Base-by-base conservation (phyloP, 2,797 vertebrate genomes). In the Forpus xanthops region DNA sequence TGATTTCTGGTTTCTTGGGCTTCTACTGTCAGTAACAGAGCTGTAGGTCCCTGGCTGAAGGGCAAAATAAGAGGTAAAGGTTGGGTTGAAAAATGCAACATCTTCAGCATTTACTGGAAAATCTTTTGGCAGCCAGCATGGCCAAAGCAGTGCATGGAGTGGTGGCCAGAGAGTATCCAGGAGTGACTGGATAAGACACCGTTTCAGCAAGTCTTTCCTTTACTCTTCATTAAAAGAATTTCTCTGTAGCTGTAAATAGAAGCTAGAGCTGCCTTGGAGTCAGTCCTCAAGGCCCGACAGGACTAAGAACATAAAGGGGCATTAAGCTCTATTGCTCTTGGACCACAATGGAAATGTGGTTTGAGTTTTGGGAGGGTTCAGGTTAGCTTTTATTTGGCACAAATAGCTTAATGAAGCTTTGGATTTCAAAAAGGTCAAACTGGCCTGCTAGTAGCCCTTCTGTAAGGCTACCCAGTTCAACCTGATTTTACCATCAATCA, bases 191-290 rank as follows among this genome's bases (percentile, higher is more conserved):
- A 87, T 80, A 62, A 93, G 89, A 68, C 78, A 72, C 61, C 27
- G 39, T 91, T 96, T 95, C 94, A 95, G 73, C 90, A 96, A 95
- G 87, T 83, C 94, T 83, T 94, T 94, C 84, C 87, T 89, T 94
- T 92, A 95, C 89, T 94, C 73, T 94, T 92, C 79, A 66, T 91
- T 87, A 93, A 79, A 89, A 74, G 45, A 85, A 92, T 96, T 94
- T 89, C 94, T 92, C 6, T 45, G 66, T 91, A 70, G 73, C 75
- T 92, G 65, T 50, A 91, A 95, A 93, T 80, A 96, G 85, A 92
- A 93, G 37, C 39, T 92, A 41, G 53, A 78, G 39, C 70, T 77
- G 78, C 53, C 75, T 87, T 75, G 61, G 64, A 93, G 45, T 91
- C 73, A 37, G 41, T 83, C 41, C 45, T 93, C 78, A 81, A 81